Evolutionary conservation across 2,888 invertebrate genomes (phyloP).

Genomic region (Idaea biselata): DNA sequence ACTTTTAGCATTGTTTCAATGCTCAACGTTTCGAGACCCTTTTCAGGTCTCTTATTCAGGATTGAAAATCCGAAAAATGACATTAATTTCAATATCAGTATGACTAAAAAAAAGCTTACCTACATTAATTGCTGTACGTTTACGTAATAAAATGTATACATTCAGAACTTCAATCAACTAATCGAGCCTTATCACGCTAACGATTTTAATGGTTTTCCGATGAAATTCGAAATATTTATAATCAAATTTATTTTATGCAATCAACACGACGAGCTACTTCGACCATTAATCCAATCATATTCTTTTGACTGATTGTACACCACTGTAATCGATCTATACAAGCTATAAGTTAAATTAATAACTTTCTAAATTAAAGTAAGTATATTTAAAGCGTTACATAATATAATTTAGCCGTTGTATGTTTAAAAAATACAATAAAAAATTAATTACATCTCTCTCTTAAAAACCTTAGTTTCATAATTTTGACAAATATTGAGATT

Average conservation of each 20-base stretch:
- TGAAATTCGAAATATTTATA: constrained; percentile 2
- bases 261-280: constrained; percentile 5
- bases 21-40: too few species aligned
- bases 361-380: background rate
- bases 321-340: background rate
- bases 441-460: background rate
- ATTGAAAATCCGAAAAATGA: too few species aligned
- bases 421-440: background rate
- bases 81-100: background rate
- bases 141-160: background rate
- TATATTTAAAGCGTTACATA: background rate
- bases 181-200: background rate
- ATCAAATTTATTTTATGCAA: constrained; percentile 12
- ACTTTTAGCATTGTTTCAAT: too few species aligned
- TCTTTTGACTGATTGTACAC: background rate
- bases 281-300: background rate
- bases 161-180: constrained; percentile 2
- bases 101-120: background rate
- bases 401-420: background rate
- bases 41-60: too few species aligned
- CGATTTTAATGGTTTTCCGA: constrained; percentile 2
- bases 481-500: background rate
- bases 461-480: background rate
- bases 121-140: background rate
- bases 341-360: background rate